Conservation (phyloP, 2,113 vertebrate genomes). For the Naja naja region DNA sequence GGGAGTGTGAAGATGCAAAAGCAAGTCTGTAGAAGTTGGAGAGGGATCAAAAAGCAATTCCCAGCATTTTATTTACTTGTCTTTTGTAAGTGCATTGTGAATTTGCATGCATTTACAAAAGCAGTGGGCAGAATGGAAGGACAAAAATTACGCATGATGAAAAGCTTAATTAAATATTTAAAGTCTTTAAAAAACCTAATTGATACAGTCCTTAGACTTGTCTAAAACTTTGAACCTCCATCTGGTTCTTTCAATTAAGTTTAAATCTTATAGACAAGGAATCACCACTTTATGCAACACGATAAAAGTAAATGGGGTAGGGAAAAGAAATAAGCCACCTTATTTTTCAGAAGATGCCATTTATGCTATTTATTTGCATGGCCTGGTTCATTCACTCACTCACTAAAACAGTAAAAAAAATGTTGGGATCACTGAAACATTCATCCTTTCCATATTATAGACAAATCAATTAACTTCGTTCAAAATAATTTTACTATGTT, state of each 20-base stretch:
- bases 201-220: neutral
- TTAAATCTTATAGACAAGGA: neutral
- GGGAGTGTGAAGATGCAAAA: too few species aligned
- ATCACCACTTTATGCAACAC: neutral
- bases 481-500: neutral
- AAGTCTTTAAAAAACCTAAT: neutral
- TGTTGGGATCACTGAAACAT: neutral
- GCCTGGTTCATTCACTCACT: neutral
- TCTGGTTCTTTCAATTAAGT: neutral
- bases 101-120: neutral
- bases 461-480: neutral
- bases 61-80: neutral
- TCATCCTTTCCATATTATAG: neutral
- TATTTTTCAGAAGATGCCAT: neutral
- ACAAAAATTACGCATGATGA: neutral
- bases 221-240: neutral
- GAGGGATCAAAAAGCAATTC: neutral
- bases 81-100: neutral
- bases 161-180: neutral
- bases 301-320: fast-evolving
- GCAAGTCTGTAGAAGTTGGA: neutral
- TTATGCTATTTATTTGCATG: neutral
- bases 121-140: neutral
- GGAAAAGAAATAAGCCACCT: neutral
- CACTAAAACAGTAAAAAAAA: neutral